These are phyloP conservation scores for Spheniscus humboldti DNA, from an alignment of 2,797 vertebrate species.

Conservation along the genomic window DNA sequence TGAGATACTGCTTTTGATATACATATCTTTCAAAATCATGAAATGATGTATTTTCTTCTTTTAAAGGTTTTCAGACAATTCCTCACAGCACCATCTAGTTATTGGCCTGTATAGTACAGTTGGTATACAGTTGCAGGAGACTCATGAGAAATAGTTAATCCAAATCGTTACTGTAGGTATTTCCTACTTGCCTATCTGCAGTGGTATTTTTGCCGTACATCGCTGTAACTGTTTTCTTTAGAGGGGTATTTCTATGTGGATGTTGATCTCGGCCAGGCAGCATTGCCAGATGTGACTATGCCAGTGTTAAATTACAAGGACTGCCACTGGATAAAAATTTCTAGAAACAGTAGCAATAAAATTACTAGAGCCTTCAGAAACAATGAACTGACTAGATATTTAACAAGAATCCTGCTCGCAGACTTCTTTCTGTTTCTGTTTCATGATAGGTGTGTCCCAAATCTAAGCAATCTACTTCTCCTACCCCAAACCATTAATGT, in stretches of 20 bases:
- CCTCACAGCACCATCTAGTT: not conserved
- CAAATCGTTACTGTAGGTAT: not conserved
- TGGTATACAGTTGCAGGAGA: not conserved
- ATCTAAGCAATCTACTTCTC: not conserved
- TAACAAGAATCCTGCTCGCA: not conserved
- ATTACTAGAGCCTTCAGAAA: not conserved
- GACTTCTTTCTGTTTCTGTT: not conserved
- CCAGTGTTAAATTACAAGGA: not conserved
- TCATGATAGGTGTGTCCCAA: not conserved
- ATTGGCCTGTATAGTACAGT: not conserved
- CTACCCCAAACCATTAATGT: not conserved
- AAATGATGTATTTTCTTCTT: not conserved
- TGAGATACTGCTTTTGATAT: not conserved
- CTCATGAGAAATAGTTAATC: not conserved
- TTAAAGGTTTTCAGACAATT: not conserved
- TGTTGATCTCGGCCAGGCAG: not conserved
- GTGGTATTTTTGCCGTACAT: not conserved
- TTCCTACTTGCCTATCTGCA: not conserved
- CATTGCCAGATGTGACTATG: not conserved
- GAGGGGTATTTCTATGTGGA: not conserved
- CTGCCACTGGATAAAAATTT: not conserved
- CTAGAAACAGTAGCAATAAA: not conserved
- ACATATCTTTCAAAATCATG: not conserved
- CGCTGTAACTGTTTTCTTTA: not conserved
- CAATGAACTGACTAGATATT: not conserved